A percentile compares a stretch with the other conserved stretches of the same genome.
Conservation (phyloP, 1,140 invertebrate species). For the Uloborus diversus region DNA sequence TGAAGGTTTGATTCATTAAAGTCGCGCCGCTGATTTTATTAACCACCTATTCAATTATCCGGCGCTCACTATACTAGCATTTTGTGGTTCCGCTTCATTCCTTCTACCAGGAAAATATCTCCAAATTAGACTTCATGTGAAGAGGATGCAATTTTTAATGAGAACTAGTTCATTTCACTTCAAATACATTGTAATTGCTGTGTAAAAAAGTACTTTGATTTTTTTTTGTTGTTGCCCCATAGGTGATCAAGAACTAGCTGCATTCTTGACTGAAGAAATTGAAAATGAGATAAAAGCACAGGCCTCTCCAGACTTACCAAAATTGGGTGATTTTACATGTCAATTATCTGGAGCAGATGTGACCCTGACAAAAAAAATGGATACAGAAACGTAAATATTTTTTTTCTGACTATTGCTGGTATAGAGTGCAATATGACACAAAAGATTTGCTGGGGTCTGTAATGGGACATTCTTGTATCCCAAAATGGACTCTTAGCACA, state of each 20-base stretch:
- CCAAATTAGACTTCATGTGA: background rate
- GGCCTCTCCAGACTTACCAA: slow-evolving; percentile 77
- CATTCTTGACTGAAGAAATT: slow-evolving; percentile 89
- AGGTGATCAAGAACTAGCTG: slow-evolving; percentile 82
- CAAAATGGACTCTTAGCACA: no score
- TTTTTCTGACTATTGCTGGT: background rate
- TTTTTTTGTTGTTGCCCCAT: background rate
- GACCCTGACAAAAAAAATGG: slow-evolving; percentile 75
- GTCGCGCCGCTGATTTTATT: no score
- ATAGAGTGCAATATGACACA: no score
- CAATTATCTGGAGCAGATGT: slow-evolving; percentile 79
- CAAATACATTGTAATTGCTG: background rate
- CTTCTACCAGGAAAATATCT: background rate
- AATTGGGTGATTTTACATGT: slow-evolving; percentile 81
- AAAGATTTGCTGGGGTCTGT: no score
- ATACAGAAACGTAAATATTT: slow-evolving; percentile 76
- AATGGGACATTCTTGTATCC: no score
- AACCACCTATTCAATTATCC: no score
- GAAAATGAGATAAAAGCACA: slow-evolving; percentile 83
- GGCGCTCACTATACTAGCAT: no score
- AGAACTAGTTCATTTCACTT: background rate
- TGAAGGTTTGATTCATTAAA: no score
- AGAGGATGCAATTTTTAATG: background rate
- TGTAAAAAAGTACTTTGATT: background rate
- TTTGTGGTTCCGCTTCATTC: no score